These are phyloP conservation scores for Melierax canorus DNA, from an alignment of 2,113 vertebrate species.

Conservation along the genomic window DNA sequence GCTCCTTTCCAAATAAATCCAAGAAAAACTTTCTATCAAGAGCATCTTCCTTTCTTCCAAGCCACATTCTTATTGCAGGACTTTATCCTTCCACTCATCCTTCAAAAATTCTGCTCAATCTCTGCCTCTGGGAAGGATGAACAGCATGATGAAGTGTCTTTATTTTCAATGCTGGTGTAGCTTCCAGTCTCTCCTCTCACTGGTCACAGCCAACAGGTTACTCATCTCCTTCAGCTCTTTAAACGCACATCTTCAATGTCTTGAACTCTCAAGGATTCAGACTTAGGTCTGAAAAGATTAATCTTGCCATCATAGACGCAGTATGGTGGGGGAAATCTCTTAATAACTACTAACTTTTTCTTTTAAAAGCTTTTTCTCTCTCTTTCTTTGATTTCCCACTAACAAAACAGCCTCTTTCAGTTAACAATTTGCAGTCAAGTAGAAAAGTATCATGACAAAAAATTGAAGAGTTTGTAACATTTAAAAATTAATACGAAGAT, in stretches of 20 bases:
- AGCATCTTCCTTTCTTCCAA: not conserved
- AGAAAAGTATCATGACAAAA: not conserved
- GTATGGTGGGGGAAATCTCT: not conserved
- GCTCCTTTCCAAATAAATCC: not conserved
- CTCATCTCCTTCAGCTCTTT: not conserved
- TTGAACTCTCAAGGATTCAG: not conserved
- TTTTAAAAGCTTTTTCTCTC: not conserved
- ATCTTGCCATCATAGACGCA: not conserved
- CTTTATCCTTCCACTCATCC: not conserved
- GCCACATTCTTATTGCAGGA: not conserved
- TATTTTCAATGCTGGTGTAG: not conserved
- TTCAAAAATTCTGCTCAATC: not conserved
- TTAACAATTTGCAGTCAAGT: not conserved
- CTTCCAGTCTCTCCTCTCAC: not conserved
- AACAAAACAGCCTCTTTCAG: not conserved
- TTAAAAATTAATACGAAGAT: not conserved
- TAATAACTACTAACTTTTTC: not conserved
- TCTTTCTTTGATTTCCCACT: not conserved
- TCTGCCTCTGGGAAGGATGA: not conserved
- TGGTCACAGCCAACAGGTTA: not conserved
- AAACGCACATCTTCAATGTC: fast-evolving
- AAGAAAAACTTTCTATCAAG: not conserved
- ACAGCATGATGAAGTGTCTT: not conserved
- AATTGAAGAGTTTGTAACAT: not conserved
- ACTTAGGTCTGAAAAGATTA: not conserved